Evolutionary conservation across 2,113 vertebrate genomes (phyloP).

Genomic region (Poeciliopsis occidentalis): DNA sequence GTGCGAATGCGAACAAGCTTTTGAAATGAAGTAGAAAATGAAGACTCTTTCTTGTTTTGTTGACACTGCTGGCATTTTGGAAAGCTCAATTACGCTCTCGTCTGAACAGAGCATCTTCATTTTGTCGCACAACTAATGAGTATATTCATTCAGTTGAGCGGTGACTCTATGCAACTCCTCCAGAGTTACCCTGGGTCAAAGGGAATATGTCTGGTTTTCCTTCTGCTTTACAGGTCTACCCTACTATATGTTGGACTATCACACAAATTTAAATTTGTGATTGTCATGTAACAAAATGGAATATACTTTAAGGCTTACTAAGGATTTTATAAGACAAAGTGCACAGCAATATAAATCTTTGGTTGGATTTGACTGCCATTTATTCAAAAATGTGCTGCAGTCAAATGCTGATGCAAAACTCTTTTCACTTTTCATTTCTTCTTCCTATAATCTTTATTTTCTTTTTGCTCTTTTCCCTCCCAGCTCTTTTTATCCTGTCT

Average conservation of each 20-base stretch:
- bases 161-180: too few species aligned
- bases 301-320: neutral
- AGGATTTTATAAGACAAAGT: neutral
- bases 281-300: neutral
- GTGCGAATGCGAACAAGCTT: too few species aligned
- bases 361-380: neutral
- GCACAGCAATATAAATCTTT: neutral
- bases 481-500: conserved; percentile 11
- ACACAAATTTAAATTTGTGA: neutral
- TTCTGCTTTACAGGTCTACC: neutral
- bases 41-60: too few species aligned
- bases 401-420: neutral
- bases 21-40: too few species aligned
- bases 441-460: neutral
- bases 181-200: too few species aligned
- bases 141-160: too few species aligned
- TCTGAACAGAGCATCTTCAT: too few species aligned
- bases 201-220: neutral
- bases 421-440: neutral
- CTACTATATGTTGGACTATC: neutral
- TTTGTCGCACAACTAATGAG: too few species aligned
- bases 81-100: too few species aligned
- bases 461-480: neutral
- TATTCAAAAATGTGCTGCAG: neutral
- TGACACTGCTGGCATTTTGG: too few species aligned